Evolutionary conservation across 1,140 invertebrate species (phyloP).

Genomic region (Helicorthomorpha holstii): DNA sequence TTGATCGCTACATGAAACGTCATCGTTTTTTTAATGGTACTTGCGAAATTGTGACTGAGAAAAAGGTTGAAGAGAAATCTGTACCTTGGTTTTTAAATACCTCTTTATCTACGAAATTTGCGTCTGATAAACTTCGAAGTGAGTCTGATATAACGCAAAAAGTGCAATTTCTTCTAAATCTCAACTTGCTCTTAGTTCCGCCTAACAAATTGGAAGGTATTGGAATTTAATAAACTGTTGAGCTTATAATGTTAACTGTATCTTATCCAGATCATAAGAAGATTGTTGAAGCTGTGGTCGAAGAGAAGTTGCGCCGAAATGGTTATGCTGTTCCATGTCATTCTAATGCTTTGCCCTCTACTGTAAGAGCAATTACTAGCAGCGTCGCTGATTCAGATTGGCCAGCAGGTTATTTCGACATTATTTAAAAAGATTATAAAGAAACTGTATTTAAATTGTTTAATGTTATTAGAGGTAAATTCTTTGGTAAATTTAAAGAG

Average conservation of each 20-base stretch:
- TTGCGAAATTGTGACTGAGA: background rate
- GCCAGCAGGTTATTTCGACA: no score
- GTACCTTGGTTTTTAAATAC: background rate
- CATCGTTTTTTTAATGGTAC: constrained; percentile 4
- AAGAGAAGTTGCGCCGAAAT: constrained; percentile 8
- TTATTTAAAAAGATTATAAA: no score
- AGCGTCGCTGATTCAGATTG: no score
- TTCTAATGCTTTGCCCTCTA: no score
- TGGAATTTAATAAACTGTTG: background rate
- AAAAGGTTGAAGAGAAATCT: no score
- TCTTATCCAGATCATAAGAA: constrained; percentile 9
- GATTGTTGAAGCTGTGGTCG: constrained; percentile 6
- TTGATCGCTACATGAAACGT: constrained; percentile 12
- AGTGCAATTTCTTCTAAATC: constrained; percentile 14
- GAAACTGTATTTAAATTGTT: no score
- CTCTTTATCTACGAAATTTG: background rate
- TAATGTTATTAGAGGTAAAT: no score
- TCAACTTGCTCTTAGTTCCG: constrained; percentile 13
- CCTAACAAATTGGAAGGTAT: constrained; percentile 16
- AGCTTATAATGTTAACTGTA: background rate
- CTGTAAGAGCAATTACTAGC: no score
- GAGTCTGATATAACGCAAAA: constrained; percentile 18
- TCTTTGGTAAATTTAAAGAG: no score
- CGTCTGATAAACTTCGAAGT: constrained; percentile 13
- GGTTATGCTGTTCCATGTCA: background rate